Conservation (phyloP, 2,113 vertebrate genomes). For the Girardinichthys multiradiatus region DNA sequence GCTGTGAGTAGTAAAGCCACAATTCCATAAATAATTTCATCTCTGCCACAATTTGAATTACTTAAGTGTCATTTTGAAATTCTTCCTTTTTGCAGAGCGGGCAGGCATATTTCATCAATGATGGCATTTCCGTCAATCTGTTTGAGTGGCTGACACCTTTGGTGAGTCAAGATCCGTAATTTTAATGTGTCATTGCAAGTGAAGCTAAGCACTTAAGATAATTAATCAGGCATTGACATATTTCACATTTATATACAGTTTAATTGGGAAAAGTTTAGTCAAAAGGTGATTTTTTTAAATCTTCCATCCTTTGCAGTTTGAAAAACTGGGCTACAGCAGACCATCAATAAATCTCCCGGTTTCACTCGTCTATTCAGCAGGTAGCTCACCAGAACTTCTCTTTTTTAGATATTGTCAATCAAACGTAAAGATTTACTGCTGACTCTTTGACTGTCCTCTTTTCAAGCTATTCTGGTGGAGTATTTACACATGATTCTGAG, state of each 20-base stretch:
- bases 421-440: neutral
- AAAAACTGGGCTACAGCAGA: constrained; percentile 87
- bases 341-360: constrained; percentile 87
- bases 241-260: no score
- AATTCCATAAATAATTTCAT: neutral
- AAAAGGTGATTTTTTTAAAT: neutral
- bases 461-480: constrained; percentile 86
- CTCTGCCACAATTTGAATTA: neutral
- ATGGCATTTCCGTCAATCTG: constrained; percentile 88
- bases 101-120: constrained; percentile 93
- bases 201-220: neutral
- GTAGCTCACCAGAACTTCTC: constrained; percentile 70
- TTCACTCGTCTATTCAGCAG: constrained; percentile 85
- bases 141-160: constrained; percentile 91
- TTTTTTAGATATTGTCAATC: neutral
- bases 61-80: neutral
- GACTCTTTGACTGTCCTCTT: neutral
- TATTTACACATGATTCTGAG: constrained; percentile 84
- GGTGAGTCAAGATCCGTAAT: constrained; percentile 77
- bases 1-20: constrained; percentile 82
- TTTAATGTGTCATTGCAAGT: neutral
- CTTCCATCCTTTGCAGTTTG: constrained; percentile 80
- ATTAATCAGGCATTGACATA: no score
- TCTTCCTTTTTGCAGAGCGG: constrained; percentile 83
- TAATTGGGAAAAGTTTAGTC: neutral